Percentiles rank a stretch among this genome's conserved stretches.
These are phyloP conservation scores for Mesocricetus auratus DNA, from an alignment of 2,113 vertebrate species.

Conservation along the genomic window DNA sequence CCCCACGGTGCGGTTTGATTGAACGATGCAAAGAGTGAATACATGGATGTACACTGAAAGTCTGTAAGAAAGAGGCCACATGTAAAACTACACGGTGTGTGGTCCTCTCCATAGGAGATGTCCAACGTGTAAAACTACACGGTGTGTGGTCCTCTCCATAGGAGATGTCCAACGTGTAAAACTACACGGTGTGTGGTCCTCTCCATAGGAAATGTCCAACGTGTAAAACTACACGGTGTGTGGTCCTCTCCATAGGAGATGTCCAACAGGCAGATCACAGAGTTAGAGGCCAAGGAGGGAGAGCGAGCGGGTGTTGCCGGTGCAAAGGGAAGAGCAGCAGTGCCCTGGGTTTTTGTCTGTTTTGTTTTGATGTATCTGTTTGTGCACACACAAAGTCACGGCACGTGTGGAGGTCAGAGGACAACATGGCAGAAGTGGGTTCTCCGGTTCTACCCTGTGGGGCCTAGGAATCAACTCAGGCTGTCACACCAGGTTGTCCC, in stretches of 20 bases:
- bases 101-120: neutral
- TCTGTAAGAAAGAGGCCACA: neutral
- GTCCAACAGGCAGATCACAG: neutral
- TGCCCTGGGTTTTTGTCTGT: neutral
- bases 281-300: neutral
- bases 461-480: neutral
- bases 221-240: neutral
- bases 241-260: neutral
- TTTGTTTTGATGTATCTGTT: neutral
- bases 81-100: neutral
- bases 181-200: neutral
- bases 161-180: neutral
- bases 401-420: neutral
- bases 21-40: neutral
- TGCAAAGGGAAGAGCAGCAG: neutral
- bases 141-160: neutral
- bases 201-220: neutral
- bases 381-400: neutral
- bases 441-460: neutral
- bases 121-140: neutral
- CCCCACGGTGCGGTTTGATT: too few relatives aligned
- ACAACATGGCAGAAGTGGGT: neutral
- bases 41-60: neutral
- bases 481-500: neutral
- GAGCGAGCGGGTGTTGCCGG: fast-evolving